Evolutionary conservation across 2,113 vertebrate species (phyloP).

Genomic region (Micronisus gabar): DNA sequence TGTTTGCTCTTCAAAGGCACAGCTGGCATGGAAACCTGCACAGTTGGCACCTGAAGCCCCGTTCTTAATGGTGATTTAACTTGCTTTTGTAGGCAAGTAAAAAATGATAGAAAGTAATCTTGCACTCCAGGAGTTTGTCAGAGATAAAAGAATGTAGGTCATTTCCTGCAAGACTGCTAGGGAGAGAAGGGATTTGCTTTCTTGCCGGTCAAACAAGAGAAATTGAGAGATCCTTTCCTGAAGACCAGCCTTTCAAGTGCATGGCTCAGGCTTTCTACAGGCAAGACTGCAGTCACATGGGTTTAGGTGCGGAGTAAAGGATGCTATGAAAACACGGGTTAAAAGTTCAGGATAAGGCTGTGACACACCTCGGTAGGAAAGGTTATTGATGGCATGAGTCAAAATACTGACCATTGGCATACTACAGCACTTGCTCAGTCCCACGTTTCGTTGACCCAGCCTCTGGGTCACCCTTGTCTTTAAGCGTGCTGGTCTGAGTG

Average conservation of each 20-base stretch:
- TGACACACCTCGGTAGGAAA: not conserved
- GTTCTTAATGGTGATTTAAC: not conserved
- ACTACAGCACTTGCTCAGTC: not conserved
- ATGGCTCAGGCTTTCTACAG: not conserved
- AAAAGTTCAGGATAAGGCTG: not conserved
- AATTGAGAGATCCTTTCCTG: not conserved
- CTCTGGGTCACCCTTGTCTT: not conserved
- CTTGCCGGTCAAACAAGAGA: not conserved
- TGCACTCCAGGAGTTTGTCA: not conserved
- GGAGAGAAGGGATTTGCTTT: not conserved
- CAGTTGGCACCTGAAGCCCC: not conserved
- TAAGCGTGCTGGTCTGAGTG: not conserved
- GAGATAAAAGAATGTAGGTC: conserved; percentile 16
- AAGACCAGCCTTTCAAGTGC: not conserved
- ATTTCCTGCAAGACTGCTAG: not conserved
- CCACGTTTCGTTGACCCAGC: fast-evolving
- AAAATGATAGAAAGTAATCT: not conserved
- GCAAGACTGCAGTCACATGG: not conserved
- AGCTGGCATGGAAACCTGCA: not conserved
- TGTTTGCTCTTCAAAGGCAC: not conserved
- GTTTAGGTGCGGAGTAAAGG: not conserved
- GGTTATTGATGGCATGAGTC: not conserved
- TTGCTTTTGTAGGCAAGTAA: not conserved
- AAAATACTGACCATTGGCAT: fast-evolving
- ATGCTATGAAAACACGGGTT: not conserved